These are phyloP conservation scores for Thermophis baileyi DNA, from an alignment of 2,113 vertebrate genomes.

Conservation along the genomic window DNA sequence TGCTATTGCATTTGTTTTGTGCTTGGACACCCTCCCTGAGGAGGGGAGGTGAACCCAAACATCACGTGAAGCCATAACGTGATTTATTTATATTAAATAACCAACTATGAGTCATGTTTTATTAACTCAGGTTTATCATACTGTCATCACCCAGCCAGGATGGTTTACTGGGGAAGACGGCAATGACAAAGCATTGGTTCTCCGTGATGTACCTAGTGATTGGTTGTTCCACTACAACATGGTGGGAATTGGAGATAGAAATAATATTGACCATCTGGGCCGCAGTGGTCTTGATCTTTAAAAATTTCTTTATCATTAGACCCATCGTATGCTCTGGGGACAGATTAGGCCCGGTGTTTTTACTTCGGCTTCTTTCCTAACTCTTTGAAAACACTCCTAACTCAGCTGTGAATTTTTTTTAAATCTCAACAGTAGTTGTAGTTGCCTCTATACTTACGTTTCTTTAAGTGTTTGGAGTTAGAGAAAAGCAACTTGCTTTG, in stretches of 20 bases:
- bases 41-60: not conserved
- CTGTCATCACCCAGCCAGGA: not conserved
- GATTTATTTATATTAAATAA: not conserved
- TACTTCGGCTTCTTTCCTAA: slow-evolving; percentile 51
- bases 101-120: not conserved
- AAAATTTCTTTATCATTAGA: slow-evolving; percentile 11
- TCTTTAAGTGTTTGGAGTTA: slow-evolving; percentile 43
- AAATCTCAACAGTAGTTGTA: slow-evolving; percentile 43
- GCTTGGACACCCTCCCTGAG: not conserved
- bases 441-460: slow-evolving; percentile 46
- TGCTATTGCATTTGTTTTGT: not conserved
- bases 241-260: slow-evolving; percentile 11
- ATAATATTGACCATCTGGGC: slow-evolving; percentile 12
- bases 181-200: not conserved
- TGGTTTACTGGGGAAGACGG: not conserved
- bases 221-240: not conserved
- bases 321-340: slow-evolving; percentile 18
- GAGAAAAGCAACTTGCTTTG: not conserved
- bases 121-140: not conserved
- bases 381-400: slow-evolving; percentile 45
- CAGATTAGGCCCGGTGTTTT: slow-evolving; percentile 31
- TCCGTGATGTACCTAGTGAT: not conserved
- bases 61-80: not conserved
- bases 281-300: not conserved
- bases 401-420: slow-evolving; percentile 53